Base-by-base conservation (phyloP, 2,113 vertebrate species). In the Patagioenas fasciata region DNA sequence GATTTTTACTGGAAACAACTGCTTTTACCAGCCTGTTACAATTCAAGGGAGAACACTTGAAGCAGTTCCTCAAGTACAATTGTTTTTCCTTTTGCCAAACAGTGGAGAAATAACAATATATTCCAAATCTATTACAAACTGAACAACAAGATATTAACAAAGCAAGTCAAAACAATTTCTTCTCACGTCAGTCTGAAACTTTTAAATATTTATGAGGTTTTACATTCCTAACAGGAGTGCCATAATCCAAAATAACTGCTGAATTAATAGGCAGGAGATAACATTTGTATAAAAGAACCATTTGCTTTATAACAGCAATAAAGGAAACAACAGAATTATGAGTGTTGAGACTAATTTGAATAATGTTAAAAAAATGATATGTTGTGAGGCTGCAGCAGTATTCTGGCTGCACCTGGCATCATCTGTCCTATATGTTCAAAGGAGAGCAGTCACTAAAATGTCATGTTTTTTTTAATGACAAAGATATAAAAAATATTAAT, bases 231-330 rank as follows among this genome's bases (percentile, higher is more conserved):
- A 97, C 90, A 98, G 91, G 91, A 97, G 96, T 97, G 96, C 94
- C 97, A 97, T 97, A 97, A 96, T 98, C 97, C 94, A 97, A 98
- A 98, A 97, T 97, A 98, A 98, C 94, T 94, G 95, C 97, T 97
- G 97, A 97, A 98, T 98, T 98, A 98, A 98, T 97, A 98, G 97
- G 86, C 92, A 97, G 96, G 94, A 98, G 97, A 98, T 98, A 98
- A 98, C 97, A 97, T 98, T 98, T 98, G 97, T 98, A 97, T 97
- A 98, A 97, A 97, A 98, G 96, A 98, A 97, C 95, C 97, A 97
- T 98, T 98, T 98, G 93, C 94, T 98, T 98, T 98, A 98, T 94
- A 96, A 96, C 97, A 91, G 97, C 97, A 98, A 97, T 98, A 98
- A 98, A 98, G 96, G 93, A 97, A 98, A 98, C 97, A 96, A 97